Conservation (phyloP, 2,888 invertebrate genomes). For the Nematopogon swammerdamellus region DNA sequence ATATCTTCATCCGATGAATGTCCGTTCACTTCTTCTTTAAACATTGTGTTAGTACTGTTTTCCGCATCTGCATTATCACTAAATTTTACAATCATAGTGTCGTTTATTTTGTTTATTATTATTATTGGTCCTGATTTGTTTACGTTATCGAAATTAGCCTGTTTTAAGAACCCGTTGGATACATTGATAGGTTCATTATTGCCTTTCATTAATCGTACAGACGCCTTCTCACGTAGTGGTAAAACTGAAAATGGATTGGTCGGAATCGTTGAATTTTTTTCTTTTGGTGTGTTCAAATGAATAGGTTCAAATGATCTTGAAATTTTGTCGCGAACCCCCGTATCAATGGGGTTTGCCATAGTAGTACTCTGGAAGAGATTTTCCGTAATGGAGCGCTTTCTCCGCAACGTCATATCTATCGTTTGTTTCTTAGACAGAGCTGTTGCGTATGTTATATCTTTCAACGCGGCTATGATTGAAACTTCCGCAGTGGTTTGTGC, state of each 20-base stretch:
- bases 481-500: conserved; percentile 49
- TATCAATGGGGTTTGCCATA: too few species aligned
- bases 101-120: too few species aligned
- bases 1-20: conserved; percentile 22
- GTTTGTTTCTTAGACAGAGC: conserved; percentile 44
- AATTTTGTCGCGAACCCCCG: too few species aligned
- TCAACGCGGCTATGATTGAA: conserved; percentile 43
- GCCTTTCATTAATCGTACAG: conserved; percentile 23
- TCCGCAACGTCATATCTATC: conserved; percentile 36
- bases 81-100: conserved; percentile 17
- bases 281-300: too few species aligned
- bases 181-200: conserved; percentile 12
- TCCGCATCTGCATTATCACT: neutral
- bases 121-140: conserved; percentile 17
- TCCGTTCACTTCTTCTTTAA: conserved; percentile 30
- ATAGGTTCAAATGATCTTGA: too few species aligned
- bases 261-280: too few species aligned
- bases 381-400: conserved; percentile 25
- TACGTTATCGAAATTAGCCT: conserved; percentile 36
- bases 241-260: conserved; percentile 33
- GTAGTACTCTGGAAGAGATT: neutral
- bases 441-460: conserved; percentile 41
- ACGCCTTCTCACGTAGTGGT: conserved; percentile 21
- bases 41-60: conserved; percentile 2
- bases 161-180: conserved; percentile 39